Base-by-base conservation (phyloP, 2,888 invertebrate species). In the Eristalis arbustorum region DNA sequence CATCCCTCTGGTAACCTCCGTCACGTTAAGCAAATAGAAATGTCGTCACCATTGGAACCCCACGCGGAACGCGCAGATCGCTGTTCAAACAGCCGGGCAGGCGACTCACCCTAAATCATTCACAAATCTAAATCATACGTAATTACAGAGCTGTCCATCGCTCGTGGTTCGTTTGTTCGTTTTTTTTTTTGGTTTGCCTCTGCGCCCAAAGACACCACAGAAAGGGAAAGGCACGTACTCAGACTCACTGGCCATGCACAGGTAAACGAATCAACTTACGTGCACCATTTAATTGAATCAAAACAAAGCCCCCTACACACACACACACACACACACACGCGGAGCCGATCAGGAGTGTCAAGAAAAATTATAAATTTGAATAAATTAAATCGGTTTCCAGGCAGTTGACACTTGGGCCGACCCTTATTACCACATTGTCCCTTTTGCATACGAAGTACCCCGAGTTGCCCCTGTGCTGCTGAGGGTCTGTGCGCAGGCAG, bases 401-500 rank as follows among this genome's bases (percentile, higher is more conserved):
- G 57, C 74, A 57, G 71, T 79, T 87, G 87, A 83, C 87, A 87
- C 87, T 78, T 28, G 49, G 71, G 57, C 25, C 87, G 87, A 83
- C 87, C 87, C 87, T 87, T 87, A 83, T 87, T 82, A 87, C 83
- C 87, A 87, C 87, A 87, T 79, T 87, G 87, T 87, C 83, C 87
- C 87, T 87, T 87, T 87, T 82, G 87, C 87, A 87, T 87, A 87
- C 79, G 67, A 85, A 79, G 40, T 64, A 69, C 63, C 42, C 73
- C 22, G 18, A n/a, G n/a, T 59, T 49, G 73, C 72, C 61, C 59
- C 14, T 34, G 68, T 59, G 37, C 61, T 42, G 56, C 11, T 22
- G 8, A 10, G 1, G 8, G 31, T 8, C 1, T 31, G 25, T 63
- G 72, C 2, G 25, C 13, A 34, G 4, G 31, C 10, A 31, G 31